Base-by-base conservation (phyloP, 64 coral and sea anemone genomes). In the Exaiptasia diaphana region DNA sequence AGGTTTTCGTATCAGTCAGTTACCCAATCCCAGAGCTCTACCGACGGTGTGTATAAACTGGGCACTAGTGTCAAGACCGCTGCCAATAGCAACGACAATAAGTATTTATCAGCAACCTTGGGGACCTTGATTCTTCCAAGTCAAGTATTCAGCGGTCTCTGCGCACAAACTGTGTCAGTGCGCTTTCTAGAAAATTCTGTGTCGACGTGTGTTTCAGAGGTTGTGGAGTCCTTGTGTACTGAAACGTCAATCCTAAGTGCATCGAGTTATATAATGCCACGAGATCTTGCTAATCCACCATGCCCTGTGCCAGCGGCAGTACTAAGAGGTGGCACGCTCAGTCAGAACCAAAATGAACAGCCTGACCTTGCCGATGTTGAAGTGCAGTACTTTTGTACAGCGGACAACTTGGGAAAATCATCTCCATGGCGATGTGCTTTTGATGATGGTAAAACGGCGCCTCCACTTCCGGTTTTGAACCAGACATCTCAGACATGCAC, bases 51-150 rank as follows among this genome's bases (percentile, higher is more conserved):
- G 44, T 93, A 93, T 71, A 77, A 53, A 68, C 45, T 56, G 14
- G 90, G 90, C 62, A 75, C 83, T 39, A 81, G 64, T 31, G 74
- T 93, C 45, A 74, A 81, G 50, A 93, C 77, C 9, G 90, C 90
- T 57, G 84, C 54, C 18, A 76, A 68, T 41, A 53, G 54, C 59
- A 81, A 80, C 48, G 78, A 87, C 29, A 75, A 69, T 24, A 71
- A 83, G 13, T 93, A 93, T 40, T 73, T 31, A n/a, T 43, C 48
- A 21, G 90, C 90, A 5, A 68, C 61, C 56, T 23, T 81, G 32
- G 90, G 83, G 41, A 63, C 68, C 39, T 31, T 93, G 29, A 87
- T 35, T 35, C 77, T 87, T 18, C 90, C 90, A 30, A 83, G 75
- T 30, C 21, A 67, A 35, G 61, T 93, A 3, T 56, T 93, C 48